Conservation (phyloP, 1,140 invertebrate species). For the Heliothis virescens region DNA sequence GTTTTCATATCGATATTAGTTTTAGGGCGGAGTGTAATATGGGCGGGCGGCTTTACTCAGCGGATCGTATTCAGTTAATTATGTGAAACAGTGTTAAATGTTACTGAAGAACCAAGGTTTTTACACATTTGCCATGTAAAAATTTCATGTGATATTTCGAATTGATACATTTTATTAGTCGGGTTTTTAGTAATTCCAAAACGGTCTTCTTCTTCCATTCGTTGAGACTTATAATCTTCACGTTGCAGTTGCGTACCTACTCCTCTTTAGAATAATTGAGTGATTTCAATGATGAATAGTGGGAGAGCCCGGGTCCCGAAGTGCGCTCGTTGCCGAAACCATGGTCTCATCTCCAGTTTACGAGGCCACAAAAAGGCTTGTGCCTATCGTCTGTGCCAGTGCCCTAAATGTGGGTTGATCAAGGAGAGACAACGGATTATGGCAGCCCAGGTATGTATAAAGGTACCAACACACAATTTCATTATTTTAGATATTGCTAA, state of each 20-base stretch:
- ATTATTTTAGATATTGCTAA: not conserved
- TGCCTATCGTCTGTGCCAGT: slow-evolving; percentile 94
- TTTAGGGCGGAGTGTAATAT: slow-evolving; percentile 69
- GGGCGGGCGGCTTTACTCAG: slow-evolving; percentile 66
- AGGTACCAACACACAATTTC: slow-evolving; percentile 1
- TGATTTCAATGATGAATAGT: slow-evolving; percentile 68
- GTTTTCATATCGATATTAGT: slow-evolving; percentile 70
- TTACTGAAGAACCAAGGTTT: not conserved
- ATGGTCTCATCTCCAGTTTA: slow-evolving; percentile 97
- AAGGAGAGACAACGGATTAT: slow-evolving; percentile 98
- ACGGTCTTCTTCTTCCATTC: not conserved
- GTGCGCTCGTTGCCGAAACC: slow-evolving; percentile 98
- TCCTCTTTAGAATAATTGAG: not conserved
- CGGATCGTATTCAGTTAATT: slow-evolving; percentile 55
- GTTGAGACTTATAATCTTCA: not conserved
- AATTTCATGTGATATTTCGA: not conserved
- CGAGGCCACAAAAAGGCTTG: slow-evolving; percentile 98
- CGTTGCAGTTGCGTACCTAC: not conserved
- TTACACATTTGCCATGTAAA: not conserved
- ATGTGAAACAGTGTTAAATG: slow-evolving; percentile 45
- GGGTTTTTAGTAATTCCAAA: not conserved
- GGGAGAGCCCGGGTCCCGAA: slow-evolving; percentile 91
- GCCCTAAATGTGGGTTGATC: slow-evolving; percentile 97
- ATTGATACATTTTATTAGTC: slow-evolving; percentile 9
- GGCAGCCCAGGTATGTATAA: slow-evolving; percentile 94